Evolutionary conservation across 2,113 vertebrate species (phyloP), one percentile per base, ranked within the genome.

Genomic region (Rutilus rutilus): DNA sequence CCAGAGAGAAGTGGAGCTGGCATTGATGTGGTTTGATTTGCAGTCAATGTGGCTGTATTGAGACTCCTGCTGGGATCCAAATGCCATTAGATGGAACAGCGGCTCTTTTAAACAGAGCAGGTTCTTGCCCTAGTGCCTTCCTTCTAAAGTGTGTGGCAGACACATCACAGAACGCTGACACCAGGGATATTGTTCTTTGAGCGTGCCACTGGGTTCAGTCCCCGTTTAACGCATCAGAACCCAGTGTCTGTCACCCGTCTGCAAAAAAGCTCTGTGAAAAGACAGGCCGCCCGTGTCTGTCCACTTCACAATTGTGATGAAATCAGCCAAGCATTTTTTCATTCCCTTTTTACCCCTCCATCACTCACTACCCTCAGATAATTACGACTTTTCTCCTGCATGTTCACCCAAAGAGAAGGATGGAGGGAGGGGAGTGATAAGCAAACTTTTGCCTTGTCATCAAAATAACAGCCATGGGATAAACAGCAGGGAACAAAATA

Each of bases 1-100:
- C 76, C 64, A 76, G 4, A 30, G 57, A 85, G 76, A 86, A 87
- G 52, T 57, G 19, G 8, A 86, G 88, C 83, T 82, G 75, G 89
- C 80, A 88, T 88, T 92, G 86, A 83, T 91, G 91, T 90, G 87
- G 91, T 90, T 91, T 93, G 87, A 92, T 94, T 86, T 91, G 88
- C 52, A 86, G 88, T 90, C 86, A 89, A 89, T 92, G 89, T 87
- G 86, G 64, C 87, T 84, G 50, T 87, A 87, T 87, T 88, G 88
- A 89, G 85, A 89, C 88, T 93, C 85, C 91, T 88, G 88, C 86
- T 90, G 89, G 88, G 90, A 90, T 85, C 90, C 89, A 87, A 91
- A 92, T 83, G 87, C 80, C 76, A 92, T 93, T 93, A 91, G 75
- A 91, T 86, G 85, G 88, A 91, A 91, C 91, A 90, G 89, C 83